These are phyloP conservation scores for Gnatocerus cornutus DNA, from an alignment of 2,888 invertebrate genomes.

Conservation along the genomic window DNA sequence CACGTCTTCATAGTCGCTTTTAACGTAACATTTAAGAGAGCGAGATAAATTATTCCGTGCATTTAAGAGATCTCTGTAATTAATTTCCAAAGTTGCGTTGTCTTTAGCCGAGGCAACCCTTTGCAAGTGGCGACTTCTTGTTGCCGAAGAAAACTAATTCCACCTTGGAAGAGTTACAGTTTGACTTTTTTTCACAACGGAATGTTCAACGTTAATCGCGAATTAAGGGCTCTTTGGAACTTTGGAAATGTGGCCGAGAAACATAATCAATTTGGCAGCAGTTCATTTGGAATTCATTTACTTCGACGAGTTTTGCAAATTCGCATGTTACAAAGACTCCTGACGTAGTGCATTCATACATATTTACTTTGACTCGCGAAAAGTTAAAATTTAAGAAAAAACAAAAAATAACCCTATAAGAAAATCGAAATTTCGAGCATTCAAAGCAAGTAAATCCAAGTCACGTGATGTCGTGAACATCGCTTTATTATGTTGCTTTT, in stretches of 20 bases:
- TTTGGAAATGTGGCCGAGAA: not conserved
- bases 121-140: not conserved
- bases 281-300: not conserved
- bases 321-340: no score
- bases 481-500: constrained; percentile 44
- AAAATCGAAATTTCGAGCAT: constrained; percentile 3
- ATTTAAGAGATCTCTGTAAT: constrained; percentile 27
- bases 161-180: not conserved
- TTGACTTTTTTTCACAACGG: not conserved
- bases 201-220: not conserved
- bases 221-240: not conserved
- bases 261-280: not conserved
- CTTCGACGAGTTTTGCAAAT: no score
- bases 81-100: constrained; percentile 24
- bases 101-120: not conserved
- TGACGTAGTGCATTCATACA: no score
- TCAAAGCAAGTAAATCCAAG: constrained; percentile 10
- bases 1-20: constrained; percentile 37
- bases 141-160: constrained; percentile 1
- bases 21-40: constrained; percentile 27
- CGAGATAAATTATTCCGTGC: constrained; percentile 28
- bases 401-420: no score
- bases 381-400: no score
- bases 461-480: constrained; percentile 45
- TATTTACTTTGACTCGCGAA: no score